phyloP scores from a whole-genome alignment of 2,888 invertebrate species.

The Amiota mariae region DNA sequence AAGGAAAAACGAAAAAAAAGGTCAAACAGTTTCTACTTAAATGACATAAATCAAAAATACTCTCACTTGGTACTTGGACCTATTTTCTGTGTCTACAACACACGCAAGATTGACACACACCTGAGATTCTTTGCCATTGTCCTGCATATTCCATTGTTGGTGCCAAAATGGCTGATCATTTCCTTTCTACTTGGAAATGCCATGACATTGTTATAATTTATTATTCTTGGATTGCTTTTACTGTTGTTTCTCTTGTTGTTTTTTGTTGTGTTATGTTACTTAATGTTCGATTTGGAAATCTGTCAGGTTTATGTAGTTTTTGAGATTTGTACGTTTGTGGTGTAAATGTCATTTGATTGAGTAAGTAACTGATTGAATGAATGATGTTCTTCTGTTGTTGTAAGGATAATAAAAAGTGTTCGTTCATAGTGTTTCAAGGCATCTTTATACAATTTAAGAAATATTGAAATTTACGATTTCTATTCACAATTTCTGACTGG shows the following conservation, averaged over 20 bases:
- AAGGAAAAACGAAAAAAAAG: no score
- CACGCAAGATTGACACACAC: neutral
- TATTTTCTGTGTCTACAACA: neutral
- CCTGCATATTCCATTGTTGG: neutral
- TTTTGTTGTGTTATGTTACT: conserved; percentile 1
- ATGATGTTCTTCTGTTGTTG: no score
- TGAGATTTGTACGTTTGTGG: neutral
- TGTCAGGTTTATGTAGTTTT: neutral
- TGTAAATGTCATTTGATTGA: conserved; percentile 5
- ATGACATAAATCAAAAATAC: no score
- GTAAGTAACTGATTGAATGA: no score
- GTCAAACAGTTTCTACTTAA: no score
- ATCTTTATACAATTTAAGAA: no score
- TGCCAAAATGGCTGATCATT: conserved; percentile 21
- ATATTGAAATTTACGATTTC: no score
- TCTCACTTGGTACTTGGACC: no score
- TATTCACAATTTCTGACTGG: neutral
- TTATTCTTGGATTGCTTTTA: conserved; percentile 31
- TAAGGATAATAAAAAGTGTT: no score
- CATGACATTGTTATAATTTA: conserved; percentile 63
- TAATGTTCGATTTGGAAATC: neutral
- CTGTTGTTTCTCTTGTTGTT: no score
- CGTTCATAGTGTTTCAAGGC: no score
- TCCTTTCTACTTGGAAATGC: conserved; percentile 27
- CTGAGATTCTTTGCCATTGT: neutral